Base-by-base conservation (phyloP, 2,113 vertebrate species). In the Ramphastos sulfuratus region DNA sequence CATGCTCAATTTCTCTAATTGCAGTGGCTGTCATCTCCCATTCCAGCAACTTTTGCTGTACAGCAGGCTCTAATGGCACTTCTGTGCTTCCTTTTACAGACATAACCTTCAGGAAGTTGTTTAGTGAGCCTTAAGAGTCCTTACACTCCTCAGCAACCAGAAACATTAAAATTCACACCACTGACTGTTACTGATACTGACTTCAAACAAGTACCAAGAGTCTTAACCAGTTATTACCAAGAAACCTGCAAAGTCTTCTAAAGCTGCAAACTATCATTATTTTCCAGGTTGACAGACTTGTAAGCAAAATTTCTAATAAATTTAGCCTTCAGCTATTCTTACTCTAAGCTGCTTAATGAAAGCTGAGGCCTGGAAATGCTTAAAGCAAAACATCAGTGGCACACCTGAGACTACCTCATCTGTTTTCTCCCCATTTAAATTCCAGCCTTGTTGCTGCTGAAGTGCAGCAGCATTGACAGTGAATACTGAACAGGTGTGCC, bases 271-370 rank as follows among this genome's bases (percentile, higher is more conserved):
- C 80, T 21, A 23, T 55, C 73, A 42, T 85, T 90, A 67, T 72
- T 93, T 91, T 94, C 30, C 65, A 91, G 39, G 74, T 2, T 88
- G 79, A 92, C 44, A 85, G 91, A 89, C 73, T 81, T 75, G 69
- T 91, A 94, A 95, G 91, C 82, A 96, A 94, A 93, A 94, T 81
- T 90, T 85, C 74, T 86, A 88, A 90, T 74, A 6, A 86, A 71
- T 95, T 78, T 18, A 82, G 70, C 82, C 82, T 67, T 73, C 37
- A 67, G 88, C 56, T 82, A 80, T 71, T 85, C 80, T 85, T 80
- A 50, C 37, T 82, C 66, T 82, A 92, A 95, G 59, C 76, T 1
- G 4, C 33, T 91, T 86, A 92, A 74, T 63, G 75, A 90, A 77
- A 92, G 54, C 67, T 50, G 42, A 87, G 64, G 79, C 67, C 71